These are phyloP conservation scores for Polydrusus cervinus DNA, from an alignment of 2,888 invertebrate species.

Conservation along the genomic window DNA sequence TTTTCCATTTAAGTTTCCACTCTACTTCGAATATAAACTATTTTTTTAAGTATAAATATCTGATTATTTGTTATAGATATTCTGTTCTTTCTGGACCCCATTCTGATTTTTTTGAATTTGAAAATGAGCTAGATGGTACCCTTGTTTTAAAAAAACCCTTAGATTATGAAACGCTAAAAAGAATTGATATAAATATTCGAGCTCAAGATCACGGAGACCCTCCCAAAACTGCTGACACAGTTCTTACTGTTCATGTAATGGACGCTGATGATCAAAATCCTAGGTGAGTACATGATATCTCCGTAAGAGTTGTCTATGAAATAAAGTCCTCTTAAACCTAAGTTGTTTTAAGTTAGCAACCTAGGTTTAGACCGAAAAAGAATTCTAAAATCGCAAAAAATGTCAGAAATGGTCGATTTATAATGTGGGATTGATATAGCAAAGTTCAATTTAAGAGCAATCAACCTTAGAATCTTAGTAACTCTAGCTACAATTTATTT, in stretches of 20 bases:
- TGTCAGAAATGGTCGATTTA: too few species aligned
- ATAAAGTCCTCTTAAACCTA: not conserved
- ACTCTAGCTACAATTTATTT: too few species aligned
- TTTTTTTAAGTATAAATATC: not conserved
- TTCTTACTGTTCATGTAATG: conserved; percentile 84
- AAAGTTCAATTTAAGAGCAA: too few species aligned
- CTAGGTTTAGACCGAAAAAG: too few species aligned
- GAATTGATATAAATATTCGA: conserved; percentile 84
- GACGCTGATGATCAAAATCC: conserved; percentile 96
- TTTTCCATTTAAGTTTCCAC: too few species aligned
- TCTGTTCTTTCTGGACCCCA: conserved; percentile 85
- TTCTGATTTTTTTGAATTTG: conserved; percentile 87
- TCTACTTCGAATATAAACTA: too few species aligned
- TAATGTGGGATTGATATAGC: too few species aligned
- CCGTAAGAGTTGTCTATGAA: not conserved
- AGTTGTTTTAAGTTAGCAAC: too few species aligned
- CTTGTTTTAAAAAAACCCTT: conserved; percentile 85
- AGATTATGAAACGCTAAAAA: conserved; percentile 87
- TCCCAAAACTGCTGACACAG: conserved; percentile 83
- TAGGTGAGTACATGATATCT: conserved; percentile 73
- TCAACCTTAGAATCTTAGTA: too few species aligned
- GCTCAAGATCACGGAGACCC: conserved; percentile 89
- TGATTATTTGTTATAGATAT: conserved; percentile 72
- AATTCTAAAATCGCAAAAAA: too few species aligned
- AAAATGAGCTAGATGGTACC: conserved; percentile 89